phyloP scores from a whole-genome alignment of 2,888 invertebrate species.

The Helobdella robusta region DNA sequence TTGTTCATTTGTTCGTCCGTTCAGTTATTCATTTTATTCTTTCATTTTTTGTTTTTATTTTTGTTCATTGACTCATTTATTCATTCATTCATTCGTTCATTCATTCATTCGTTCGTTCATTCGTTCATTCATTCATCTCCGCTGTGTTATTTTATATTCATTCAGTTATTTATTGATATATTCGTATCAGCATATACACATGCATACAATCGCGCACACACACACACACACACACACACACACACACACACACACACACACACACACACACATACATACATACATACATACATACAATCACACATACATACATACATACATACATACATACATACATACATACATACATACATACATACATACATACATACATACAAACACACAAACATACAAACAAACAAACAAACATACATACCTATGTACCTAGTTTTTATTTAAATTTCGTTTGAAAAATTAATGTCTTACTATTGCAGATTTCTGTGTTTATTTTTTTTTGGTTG shows the following conservation, averaged over 20 bases:
- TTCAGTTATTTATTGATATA: neutral
- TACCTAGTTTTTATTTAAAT: no score
- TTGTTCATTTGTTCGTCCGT: no score
- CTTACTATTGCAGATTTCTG: no score
- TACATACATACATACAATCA: neutral
- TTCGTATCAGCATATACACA: neutral
- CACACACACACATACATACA: slow-evolving; percentile 1
- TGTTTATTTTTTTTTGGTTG: no score
- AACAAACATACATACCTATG: no score
- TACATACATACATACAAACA: no score
- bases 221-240: slow-evolving; percentile 1
- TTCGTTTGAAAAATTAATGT: no score
- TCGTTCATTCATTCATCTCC: neutral
- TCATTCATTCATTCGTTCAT: neutral
- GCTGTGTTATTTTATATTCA: neutral
- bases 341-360: slow-evolving; percentile 1
- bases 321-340: slow-evolving; percentile 1
- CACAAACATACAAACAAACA: no score
- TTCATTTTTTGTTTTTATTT: no score
- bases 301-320: slow-evolving; percentile 1
- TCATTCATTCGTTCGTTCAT: neutral
- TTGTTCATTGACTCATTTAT: neutral
- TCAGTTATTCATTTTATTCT: no score
- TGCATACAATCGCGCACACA: neutral
- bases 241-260: slow-evolving; percentile 1